Evolutionary conservation across 1,140 invertebrate genomes (phyloP), one percentile per base, ranked within the genome.

Genomic region (Hycleus phaleratus): DNA sequence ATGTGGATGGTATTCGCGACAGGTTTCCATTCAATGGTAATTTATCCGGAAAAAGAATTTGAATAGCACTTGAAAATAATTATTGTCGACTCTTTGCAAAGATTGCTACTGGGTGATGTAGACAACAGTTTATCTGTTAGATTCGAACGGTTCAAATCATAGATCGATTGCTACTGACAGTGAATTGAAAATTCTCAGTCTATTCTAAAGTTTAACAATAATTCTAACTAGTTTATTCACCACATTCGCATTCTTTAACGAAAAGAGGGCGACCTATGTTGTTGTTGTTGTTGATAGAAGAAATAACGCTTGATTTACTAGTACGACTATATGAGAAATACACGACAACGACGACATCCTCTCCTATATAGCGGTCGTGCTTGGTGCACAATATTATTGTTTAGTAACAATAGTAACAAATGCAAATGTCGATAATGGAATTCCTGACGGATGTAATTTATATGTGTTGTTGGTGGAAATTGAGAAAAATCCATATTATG

Each of bases 381-480:
- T 49, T 50, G 48, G 44, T 56, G 59, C 49, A 47, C 59, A 51
- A 51, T 57, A 60, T 60, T 60, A 57, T 60, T 60, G 59, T 60
- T 57, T 52, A 52, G 59, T 57, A 60, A 60, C 59, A 60, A 60
- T 57, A 57, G 59, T 60, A 60, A 60, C 56, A 60, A 57, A 60
- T 60, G 59, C 59, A 56, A 60, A 60, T 57, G 59, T 60, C 59
- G 59, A 60, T 60, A 56, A 56, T 49, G 51, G 59, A 57, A 59
- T 60, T 60, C 59, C 53, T 39, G 38, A 48, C 38, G 43, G 48
- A 60, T 53, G 49, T 60, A 51, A 58, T 58, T 58, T 58, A 58
- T 58, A 58, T 51, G 32, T 45, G 45, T 40, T n/a, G 38, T 18
- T 12, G 46, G 58, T 32, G 32, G 32, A 32, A 32, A 32, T 32